These are phyloP conservation scores for Pithys albifrons DNA, from an alignment of 2,113 vertebrate species.

Conservation along the genomic window DNA sequence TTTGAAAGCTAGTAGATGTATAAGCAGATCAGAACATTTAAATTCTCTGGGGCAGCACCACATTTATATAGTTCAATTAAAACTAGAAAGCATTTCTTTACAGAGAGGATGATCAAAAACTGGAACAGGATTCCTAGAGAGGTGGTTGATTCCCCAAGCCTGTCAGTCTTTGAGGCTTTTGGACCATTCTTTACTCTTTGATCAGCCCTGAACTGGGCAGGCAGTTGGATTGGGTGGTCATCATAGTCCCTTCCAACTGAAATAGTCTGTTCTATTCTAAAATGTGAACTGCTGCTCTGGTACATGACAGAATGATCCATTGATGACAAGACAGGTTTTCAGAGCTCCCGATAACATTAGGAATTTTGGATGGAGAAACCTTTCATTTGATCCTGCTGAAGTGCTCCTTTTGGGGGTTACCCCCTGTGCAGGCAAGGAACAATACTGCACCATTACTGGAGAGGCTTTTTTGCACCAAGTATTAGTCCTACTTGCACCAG, in stretches of 20 bases:
- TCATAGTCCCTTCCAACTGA: background rate
- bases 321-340: background rate
- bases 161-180: background rate
- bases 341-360: background rate
- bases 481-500: background rate
- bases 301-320: accelerated
- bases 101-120: background rate
- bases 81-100: background rate
- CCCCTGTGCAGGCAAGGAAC: background rate
- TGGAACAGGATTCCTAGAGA: background rate
- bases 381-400: background rate
- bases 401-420: background rate
- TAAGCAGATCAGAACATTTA: background rate
- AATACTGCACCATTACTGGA: background rate
- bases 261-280: background rate
- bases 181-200: background rate
- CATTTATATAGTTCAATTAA: background rate
- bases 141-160: background rate
- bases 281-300: background rate
- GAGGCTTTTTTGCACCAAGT: background rate
- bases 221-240: background rate
- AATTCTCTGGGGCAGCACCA: background rate
- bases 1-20: background rate
- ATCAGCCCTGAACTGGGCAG: background rate
- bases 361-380: background rate